Evolutionary conservation across 2,113 vertebrate genomes (phyloP), one percentile per base, ranked within the genome.

Genomic region (Halcyon senegalensis): DNA sequence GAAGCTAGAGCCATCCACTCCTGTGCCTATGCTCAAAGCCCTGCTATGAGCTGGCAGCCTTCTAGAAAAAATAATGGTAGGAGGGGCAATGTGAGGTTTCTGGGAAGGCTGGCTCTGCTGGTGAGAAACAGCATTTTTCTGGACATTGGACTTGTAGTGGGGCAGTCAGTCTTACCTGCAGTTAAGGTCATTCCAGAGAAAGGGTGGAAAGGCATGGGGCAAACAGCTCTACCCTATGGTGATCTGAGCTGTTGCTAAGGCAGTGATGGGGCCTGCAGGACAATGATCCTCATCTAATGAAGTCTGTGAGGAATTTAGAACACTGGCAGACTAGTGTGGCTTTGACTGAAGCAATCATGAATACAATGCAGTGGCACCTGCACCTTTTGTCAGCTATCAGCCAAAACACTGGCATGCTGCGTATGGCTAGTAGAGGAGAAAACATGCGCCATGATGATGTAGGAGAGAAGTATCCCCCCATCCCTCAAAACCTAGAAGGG

Each of bases 361-460:
- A 3, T 33, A 19, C 4, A 69, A 43, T 31, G 63, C 9, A 7
- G 6, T 14, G 41, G 18, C 5, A 0, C 18, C 30, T 33, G 76
- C 75, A 56, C 11, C 20, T 93, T 51, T 84, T 31, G 62, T 95
- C 24, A 28, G 0, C 0, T 14, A 24, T 28, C 39, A 76, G 39
- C 27, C 51, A 63, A 75, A 75, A 62, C 33, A 56, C 21, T 15
- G 50, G 30, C 35, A 33, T 19, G 30, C 72, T n/a, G n/a, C 6
- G 7, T 16, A 64, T 11, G 48, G n/a, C 27, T 68, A 63, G 25
- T 24, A 58, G 14, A 44, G 25, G 24, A 41, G 53, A 46, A 89
- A 80, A 37, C 16, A 21, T 7, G 5, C 0, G 0, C 20, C 43
- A 27, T 0, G 0, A 24, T 44, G 39, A 46, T 4, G 3, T 3